Evolutionary conservation across 2,797 vertebrate genomes (phyloP), one percentile per base, ranked within the genome.

Genomic region (Peromyscus aztecus): DNA sequence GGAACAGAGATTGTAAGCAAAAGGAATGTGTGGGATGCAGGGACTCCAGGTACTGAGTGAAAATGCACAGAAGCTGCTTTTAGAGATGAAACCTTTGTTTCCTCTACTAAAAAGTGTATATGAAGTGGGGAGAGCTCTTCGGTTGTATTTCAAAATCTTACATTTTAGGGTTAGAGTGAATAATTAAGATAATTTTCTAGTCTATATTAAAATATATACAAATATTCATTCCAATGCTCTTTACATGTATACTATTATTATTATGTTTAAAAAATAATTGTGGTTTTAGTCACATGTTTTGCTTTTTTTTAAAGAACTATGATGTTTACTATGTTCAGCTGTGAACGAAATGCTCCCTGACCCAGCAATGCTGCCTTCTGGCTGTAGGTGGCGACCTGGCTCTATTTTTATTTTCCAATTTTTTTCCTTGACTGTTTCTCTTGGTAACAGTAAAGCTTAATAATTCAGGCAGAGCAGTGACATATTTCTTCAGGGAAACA

Each of bases 401-500:
- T 96, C 96, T 95, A 96, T 89, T 90, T 97, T 96, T n/a, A 75
- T 75, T 67, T 86, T 57, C 55, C 55, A 43, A 29, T 4, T 27
- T 76, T 73, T 63, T 59, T 17, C 37, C 24, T 80, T 24, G 23
- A 84, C 73, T 76, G 73, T 97, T 97, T 98, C 91, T 96, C 61
- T 96, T 94, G n/a, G 17, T 96, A 93, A 96, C 63, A 59, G 85
- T 92, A 95, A 90, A 61, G 85, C 97, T 95, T 97, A 98, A 98
- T 97, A 95, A 97, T 97, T 96, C 86, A 96, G 94, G 95, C 94
- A 94, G 88, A 97, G 95, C 93, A 87, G 85, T 92, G 97, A 98
- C 97, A 96, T 97, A 97, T 98, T 98, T 98, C 98, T 98, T 98
- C 90, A 98, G 97, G 97, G 97, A 98, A 98, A 97, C 94, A 97